Conservation (phyloP, 2,888 invertebrate species). For the Acanthococcus lagerstroemiae region DNA sequence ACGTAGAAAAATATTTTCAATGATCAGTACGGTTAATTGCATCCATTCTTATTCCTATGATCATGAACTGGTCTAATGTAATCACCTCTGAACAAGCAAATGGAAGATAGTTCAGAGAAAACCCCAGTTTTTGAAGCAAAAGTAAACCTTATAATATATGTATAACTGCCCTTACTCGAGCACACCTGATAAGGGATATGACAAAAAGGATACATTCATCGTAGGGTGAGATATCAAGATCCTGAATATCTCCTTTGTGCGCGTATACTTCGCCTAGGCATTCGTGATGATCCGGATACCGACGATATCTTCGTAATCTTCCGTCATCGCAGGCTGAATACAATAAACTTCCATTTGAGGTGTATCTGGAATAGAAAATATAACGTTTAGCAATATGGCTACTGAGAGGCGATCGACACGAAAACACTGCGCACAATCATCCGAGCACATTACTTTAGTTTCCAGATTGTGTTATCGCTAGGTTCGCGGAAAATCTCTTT, state of each 20-base stretch:
- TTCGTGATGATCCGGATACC: constrained; percentile 45
- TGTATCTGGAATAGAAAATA: constrained; percentile 39
- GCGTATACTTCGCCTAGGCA: constrained; percentile 44
- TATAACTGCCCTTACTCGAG: too few relatives aligned
- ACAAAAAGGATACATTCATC: constrained; percentile 46
- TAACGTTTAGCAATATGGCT: neutral
- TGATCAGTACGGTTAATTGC: too few relatives aligned
- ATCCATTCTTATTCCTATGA: too few relatives aligned
- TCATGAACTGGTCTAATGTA: too few relatives aligned
- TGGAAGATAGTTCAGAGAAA: too few relatives aligned
- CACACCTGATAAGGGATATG: too few relatives aligned
- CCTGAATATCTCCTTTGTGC: constrained; percentile 45
- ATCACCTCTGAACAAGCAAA: too few relatives aligned
- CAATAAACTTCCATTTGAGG: constrained; percentile 44
- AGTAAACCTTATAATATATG: neutral
- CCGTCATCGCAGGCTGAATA: constrained; percentile 44
- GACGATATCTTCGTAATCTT: constrained; percentile 43
- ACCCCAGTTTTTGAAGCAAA: too few relatives aligned
- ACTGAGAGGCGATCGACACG: neutral
- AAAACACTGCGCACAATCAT: too few relatives aligned
- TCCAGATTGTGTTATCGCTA: constrained; percentile 43
- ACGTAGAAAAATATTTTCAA: too few relatives aligned
- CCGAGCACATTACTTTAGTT: constrained; percentile 36
- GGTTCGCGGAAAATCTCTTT: constrained; percentile 43
- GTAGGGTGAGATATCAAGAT: constrained; percentile 46